phyloP scores from a whole-genome alignment of 2,888 invertebrate genomes.

The Megalurothrips usitatus region DNA sequence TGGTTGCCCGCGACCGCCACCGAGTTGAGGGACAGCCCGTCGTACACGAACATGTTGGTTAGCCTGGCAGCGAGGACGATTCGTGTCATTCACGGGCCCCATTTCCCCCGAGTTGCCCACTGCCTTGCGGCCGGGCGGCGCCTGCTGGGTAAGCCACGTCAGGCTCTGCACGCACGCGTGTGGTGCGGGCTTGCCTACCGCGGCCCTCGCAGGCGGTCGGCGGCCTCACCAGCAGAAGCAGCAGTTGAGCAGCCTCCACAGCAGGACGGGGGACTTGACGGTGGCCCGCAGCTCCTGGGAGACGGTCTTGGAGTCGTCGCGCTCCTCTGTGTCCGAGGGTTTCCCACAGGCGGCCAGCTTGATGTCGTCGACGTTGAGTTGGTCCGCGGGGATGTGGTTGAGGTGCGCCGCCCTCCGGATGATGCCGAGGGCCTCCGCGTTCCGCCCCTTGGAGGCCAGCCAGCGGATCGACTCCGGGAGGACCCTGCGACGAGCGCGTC shows the following conservation, averaged over 20 bases:
- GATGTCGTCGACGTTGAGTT: background rate
- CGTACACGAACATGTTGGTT: conserved; percentile 69
- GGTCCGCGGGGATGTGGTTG: background rate
- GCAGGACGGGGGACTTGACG: background rate
- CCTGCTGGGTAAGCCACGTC: too few species aligned
- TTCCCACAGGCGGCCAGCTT: background rate
- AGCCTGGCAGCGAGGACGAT: conserved; percentile 46
- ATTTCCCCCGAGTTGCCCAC: too few species aligned
- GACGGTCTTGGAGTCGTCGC: background rate
- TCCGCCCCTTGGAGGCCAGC: conserved; percentile 45
- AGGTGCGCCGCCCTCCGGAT: background rate
- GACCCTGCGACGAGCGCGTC: conserved; percentile 39
- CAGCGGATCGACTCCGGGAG: conserved; percentile 49
- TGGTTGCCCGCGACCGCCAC: conserved; percentile 69
- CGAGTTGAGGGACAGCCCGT: conserved; percentile 73
- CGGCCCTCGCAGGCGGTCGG: background rate
- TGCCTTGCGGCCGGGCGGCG: too few species aligned
- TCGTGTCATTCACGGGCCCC: too few species aligned
- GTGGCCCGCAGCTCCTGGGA: background rate
- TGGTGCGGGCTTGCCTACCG: too few species aligned
- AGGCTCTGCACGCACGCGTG: too few species aligned
- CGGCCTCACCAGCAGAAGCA: conserved; percentile 63
- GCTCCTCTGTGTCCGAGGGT: background rate
- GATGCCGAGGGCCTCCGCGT: conserved; percentile 42
- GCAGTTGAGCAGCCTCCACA: conserved; percentile 54